Evolutionary conservation across 1,140 invertebrate species (phyloP).

Genomic region (Asobara japonica): DNA sequence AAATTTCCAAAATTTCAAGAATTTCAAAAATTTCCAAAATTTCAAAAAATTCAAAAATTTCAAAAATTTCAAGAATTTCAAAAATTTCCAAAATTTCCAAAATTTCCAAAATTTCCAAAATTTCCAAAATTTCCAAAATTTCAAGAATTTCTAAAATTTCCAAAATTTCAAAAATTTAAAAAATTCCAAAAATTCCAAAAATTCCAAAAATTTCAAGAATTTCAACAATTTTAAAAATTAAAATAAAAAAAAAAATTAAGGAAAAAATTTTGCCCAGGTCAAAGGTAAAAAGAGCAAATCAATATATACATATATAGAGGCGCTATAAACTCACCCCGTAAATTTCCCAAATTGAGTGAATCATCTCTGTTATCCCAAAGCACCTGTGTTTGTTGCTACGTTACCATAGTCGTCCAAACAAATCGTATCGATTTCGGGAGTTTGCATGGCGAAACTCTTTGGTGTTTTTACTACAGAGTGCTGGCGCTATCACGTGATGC

Average conservation of each 20-base stretch:
- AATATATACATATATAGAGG: no score
- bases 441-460: not conserved
- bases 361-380: not conserved
- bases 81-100: not conserved
- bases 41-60: not conserved
- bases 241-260: no score
- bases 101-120: no score
- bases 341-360: not conserved
- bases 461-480: conserved; percentile 14
- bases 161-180: no score
- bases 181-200: no score
- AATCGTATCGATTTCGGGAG: conserved; percentile 54
- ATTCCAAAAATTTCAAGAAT: no score
- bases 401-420: conserved; percentile 56
- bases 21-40: not conserved
- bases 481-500: conserved; percentile 18
- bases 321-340: not conserved
- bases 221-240: no score
- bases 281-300: no score
- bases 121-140: no score
- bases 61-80: not conserved
- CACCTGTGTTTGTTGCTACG: conserved; percentile 49
- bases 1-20: not conserved
- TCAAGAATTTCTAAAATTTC: no score
- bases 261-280: no score